Evolutionary conservation across 2,888 invertebrate species (phyloP).

Genomic region (Drosophila recens): DNA sequence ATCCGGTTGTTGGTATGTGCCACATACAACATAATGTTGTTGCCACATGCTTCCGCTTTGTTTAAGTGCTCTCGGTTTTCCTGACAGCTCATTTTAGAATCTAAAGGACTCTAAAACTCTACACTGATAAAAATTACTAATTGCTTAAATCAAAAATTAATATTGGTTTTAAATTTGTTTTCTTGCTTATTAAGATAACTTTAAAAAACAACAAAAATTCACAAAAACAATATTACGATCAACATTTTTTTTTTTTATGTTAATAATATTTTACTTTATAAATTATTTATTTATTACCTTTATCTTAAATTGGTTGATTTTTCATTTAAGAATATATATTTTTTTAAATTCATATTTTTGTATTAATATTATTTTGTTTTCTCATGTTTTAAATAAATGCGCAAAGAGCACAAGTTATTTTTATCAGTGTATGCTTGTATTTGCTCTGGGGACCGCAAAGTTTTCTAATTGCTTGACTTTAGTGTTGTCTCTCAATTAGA

Average conservation of each 20-base stretch:
- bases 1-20: slow-evolving; percentile 58
- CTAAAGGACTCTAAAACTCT: background rate
- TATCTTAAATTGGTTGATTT: no score
- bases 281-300: no score
- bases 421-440: slow-evolving; percentile 2
- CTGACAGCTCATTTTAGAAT: slow-evolving; percentile 40
- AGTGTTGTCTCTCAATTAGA: slow-evolving; percentile 38
- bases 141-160: no score
- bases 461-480: slow-evolving; percentile 64
- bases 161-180: no score
- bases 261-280: no score
- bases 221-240: no score
- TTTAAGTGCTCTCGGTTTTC: slow-evolving; percentile 45
- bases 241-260: no score
- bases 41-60: slow-evolving; percentile 55
- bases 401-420: background rate
- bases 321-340: no score
- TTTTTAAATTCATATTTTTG: no score
- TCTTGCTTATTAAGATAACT: no score
- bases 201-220: no score
- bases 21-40: slow-evolving; percentile 62
- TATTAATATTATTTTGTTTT: background rate
- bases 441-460: slow-evolving; percentile 36
- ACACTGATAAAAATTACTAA: background rate
- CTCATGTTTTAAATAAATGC: no score